Conservation (phyloP, 2,113 vertebrate species). For the Cebus imitator region DNA sequence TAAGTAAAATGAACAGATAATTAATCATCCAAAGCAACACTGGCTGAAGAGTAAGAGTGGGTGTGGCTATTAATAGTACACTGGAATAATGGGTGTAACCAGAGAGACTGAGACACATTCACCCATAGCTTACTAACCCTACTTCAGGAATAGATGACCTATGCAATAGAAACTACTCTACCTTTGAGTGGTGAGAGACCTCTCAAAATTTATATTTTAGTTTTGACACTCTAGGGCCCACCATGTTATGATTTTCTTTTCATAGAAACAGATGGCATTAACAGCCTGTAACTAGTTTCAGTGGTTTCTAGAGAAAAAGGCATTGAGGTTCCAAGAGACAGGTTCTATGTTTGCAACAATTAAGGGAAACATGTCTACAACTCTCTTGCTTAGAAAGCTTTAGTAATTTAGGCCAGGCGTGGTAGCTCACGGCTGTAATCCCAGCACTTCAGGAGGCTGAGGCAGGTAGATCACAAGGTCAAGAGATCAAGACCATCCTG, state of each 20-base stretch:
- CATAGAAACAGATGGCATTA: background rate
- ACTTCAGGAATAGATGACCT: background rate
- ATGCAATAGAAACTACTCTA: background rate
- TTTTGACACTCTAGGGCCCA: background rate
- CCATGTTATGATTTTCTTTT: background rate
- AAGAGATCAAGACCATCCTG: too few relatives aligned
- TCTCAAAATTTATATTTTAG: background rate
- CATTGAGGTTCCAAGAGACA: background rate
- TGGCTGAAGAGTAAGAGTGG: background rate
- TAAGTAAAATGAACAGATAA: background rate
- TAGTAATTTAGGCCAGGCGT: background rate
- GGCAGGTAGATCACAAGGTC: too few relatives aligned
- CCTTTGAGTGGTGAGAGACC: background rate
- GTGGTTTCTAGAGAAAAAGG: background rate
- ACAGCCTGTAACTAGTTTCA: background rate
- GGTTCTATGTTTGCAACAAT: background rate
- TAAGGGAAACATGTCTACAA: background rate
- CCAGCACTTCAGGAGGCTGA: too few relatives aligned
- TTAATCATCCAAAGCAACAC: slow-evolving; percentile 4
- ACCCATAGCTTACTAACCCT: background rate
- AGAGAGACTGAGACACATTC: background rate
- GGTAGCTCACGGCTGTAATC: too few relatives aligned
- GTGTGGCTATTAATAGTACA: background rate
- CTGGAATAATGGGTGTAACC: background rate
- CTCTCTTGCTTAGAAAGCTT: background rate